These are phyloP conservation scores for Danio kyathit DNA, from an alignment of 2,797 vertebrate genomes.

Conservation along the genomic window DNA sequence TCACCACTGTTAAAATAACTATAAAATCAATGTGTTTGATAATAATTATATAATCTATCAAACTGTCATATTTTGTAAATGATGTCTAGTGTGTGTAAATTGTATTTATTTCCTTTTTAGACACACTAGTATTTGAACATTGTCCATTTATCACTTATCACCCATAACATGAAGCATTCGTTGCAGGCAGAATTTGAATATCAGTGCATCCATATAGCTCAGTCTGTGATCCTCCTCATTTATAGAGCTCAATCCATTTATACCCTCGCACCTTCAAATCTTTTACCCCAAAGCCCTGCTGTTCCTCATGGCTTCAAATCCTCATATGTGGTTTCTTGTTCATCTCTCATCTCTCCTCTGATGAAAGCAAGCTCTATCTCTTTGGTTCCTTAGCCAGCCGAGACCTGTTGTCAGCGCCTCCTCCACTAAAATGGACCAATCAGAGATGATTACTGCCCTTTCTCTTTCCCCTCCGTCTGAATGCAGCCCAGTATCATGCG, in stretches of 20 bases:
- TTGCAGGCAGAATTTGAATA: neutral
- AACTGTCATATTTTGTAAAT: neutral
- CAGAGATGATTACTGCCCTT: constrained; percentile 59
- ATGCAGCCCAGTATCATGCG: constrained; percentile 53
- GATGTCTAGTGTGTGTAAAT: neutral
- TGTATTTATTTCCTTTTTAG: neutral
- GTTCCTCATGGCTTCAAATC: constrained; percentile 19
- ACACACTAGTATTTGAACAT: neutral
- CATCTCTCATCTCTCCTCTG: constrained; percentile 62
- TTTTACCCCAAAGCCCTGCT: constrained; percentile 7
- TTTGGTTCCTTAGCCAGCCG: constrained; percentile 66
- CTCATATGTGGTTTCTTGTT: constrained; percentile 7
- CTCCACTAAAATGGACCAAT: constrained; percentile 60
- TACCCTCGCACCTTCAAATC: neutral
- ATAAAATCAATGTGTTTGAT: too few species aligned
- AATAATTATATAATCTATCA: too few species aligned
- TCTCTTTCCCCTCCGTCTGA: constrained; percentile 53
- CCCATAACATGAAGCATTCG: neutral
- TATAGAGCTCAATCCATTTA: neutral
- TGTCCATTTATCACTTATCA: too few species aligned
- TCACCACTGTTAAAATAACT: too few species aligned
- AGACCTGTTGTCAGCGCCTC: constrained; percentile 65
- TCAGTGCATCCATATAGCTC: neutral
- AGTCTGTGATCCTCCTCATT: neutral
- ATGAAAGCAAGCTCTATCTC: constrained; percentile 62